These are phyloP conservation scores for Dromococcyx pavoninus DNA, from an alignment of 2,797 vertebrate genomes.

Conservation along the genomic window DNA sequence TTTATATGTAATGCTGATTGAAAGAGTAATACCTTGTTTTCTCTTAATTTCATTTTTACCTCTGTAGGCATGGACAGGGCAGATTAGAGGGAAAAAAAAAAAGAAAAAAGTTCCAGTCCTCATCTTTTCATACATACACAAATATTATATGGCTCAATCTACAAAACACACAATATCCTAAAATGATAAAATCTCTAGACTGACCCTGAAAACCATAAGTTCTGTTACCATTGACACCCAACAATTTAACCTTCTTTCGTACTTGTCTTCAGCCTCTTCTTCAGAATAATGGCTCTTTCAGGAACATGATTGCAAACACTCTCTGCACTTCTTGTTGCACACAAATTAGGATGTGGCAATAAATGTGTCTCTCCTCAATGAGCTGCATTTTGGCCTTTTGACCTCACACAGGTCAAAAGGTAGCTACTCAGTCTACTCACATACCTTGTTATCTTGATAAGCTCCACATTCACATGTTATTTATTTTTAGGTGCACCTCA, in stretches of 20 bases:
- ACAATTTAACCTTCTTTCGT: not conserved
- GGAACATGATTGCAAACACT: not conserved
- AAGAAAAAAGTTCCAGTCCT: not conserved
- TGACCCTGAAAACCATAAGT: not conserved
- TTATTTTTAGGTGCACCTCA: not conserved
- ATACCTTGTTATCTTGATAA: not conserved
- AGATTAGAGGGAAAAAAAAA: not conserved
- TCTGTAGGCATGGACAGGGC: not conserved
- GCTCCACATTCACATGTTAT: not conserved
- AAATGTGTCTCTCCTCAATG: not conserved
- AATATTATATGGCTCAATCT: not conserved
- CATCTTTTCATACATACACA: not conserved
- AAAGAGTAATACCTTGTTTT: not conserved
- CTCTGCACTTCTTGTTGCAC: not conserved
- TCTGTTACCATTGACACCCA: not conserved
- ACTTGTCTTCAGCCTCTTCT: not conserved
- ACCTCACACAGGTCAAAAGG: not conserved
- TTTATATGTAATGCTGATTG: not conserved
- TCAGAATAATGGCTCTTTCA: not conserved
- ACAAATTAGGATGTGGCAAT: constrained; percentile 10
- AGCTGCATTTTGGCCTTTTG: not conserved
- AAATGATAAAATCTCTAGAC: not conserved
- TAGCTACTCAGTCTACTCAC: not conserved
- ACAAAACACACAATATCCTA: not conserved
- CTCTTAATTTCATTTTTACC: not conserved